Evolutionary conservation across 2,113 vertebrate species (phyloP).

Genomic region (Sitta europaea): DNA sequence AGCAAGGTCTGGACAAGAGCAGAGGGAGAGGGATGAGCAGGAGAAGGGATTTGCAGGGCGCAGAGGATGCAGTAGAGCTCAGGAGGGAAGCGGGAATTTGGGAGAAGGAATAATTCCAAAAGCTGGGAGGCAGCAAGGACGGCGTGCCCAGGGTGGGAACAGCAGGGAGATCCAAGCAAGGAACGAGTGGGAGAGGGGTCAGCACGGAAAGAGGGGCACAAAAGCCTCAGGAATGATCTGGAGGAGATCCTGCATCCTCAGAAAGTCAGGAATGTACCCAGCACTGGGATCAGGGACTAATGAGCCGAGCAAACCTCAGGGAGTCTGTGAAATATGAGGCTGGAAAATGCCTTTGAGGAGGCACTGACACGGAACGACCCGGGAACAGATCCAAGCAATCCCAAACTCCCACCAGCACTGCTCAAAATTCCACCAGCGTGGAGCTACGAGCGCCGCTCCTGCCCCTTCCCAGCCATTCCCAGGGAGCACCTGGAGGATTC

Average conservation of each 20-base stretch:
- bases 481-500: rapidly evolving
- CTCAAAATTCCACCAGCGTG: rapidly evolving
- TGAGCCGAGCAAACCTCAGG: background rate
- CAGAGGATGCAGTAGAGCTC: background rate
- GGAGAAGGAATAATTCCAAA: background rate
- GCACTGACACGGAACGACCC: background rate
- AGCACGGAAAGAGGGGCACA: background rate
- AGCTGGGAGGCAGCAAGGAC: background rate
- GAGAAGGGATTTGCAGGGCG: background rate
- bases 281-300: background rate
- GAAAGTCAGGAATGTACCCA: background rate
- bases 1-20: background rate
- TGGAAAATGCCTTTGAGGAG: background rate
- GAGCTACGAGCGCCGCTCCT: rapidly evolving
- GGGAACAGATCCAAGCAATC: background rate
- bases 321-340: background rate
- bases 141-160: rapidly evolving
- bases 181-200: background rate
- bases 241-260: background rate
- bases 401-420: background rate
- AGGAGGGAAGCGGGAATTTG: rapidly evolving
- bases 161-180: background rate
- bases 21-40: background rate
- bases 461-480: background rate
- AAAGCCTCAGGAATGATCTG: background rate